These are phyloP conservation scores for Dryobates pubescens DNA, from an alignment of 2,797 vertebrate species.

Conservation along the genomic window DNA sequence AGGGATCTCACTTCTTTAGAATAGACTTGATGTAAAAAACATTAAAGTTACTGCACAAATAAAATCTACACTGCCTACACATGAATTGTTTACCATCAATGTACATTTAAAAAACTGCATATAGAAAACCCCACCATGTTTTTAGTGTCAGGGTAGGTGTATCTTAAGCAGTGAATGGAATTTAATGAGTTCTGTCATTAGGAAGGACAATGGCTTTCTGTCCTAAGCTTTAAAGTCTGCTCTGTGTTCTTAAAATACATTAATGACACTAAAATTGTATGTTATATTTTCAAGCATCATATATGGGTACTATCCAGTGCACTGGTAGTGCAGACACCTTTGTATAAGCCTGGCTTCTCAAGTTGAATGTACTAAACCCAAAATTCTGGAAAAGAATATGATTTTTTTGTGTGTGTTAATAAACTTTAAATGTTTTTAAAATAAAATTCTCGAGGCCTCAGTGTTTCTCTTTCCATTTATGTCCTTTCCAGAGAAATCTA, in stretches of 20 bases:
- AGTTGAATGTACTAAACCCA: neutral
- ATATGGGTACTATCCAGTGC: neutral
- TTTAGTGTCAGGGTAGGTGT: neutral
- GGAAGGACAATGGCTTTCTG: neutral
- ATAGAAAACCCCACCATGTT: neutral
- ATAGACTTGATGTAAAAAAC: neutral
- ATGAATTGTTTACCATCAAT: neutral
- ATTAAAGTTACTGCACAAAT: neutral
- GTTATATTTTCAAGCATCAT: neutral
- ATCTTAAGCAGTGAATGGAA: neutral
- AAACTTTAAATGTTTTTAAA: neutral
- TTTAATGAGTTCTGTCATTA: neutral
- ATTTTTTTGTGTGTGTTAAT: neutral
- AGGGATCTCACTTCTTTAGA: neutral
- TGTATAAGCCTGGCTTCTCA: neutral
- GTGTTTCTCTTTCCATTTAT: neutral
- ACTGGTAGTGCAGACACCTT: neutral
- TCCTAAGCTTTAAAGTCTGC: neutral
- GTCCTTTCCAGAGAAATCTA: neutral
- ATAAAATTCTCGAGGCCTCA: neutral
- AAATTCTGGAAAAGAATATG: neutral
- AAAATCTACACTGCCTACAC: neutral
- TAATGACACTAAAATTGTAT: neutral
- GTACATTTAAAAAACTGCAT: neutral
- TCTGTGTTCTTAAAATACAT: neutral